Evolutionary conservation across 2,888 invertebrate genomes (phyloP), one percentile per base, ranked within the genome.

Genomic region (Ophonus ardosiacus): DNA sequence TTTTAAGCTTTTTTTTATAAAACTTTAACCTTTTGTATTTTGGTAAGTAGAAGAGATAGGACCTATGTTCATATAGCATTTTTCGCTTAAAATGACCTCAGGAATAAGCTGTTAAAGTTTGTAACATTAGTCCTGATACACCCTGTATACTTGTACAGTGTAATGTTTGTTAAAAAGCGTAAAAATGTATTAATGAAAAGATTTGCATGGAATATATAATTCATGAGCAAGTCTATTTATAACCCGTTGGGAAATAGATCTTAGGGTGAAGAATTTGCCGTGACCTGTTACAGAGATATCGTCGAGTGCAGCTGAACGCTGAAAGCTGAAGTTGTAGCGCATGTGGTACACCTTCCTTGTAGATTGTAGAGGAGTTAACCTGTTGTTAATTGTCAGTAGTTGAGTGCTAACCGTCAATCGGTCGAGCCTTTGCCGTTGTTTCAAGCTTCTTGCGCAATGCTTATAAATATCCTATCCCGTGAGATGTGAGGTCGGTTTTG

Each of bases 401-500:
- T 68, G 68, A 68, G 68, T 24, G 68, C 31, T 71, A 43, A 43
- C 71, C 78, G 78, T 78, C 78, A 57, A 78, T 78, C 57, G 56
- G n/a, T 31, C 74, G 24, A 51, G 43, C 76, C 15, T 56, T 24
- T 13, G 71, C 65, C 63, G 81, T 81, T 65, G 81, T 81, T 81
- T 81, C 81, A 63, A 81, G 51, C 51, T 38, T 63, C 81, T 81
- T 81, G 81, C 81, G 81, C 81, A 81, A 81, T 65, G 65, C 17
- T 81, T 81, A 81, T 81, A 81, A 81, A 81, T 81, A 81, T 43
- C 63, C n/a, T 13, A 65, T 63, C 43, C 63, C 43, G 65, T 61
- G 61, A 80, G 74, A 15, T 43, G 74, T 74, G 78, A 81, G 65
- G 63, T 81, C 40, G 81, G 65, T 81, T 80, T 81, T 81, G 65